phyloP scores from a whole-genome alignment of 2,888 invertebrate genomes.

The Drosophila quinaria region DNA sequence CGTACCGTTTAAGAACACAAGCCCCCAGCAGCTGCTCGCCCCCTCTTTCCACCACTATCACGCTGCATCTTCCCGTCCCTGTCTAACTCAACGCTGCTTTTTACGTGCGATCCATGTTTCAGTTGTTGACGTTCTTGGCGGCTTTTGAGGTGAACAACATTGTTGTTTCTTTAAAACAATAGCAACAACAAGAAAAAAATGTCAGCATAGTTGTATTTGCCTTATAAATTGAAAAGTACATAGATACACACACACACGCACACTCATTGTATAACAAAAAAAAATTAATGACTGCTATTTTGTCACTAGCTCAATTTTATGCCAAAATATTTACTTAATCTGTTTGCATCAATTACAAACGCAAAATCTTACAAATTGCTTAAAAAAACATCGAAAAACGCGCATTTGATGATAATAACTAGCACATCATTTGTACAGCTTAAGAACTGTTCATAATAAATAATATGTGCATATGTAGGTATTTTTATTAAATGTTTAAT shows the following conservation, averaged over 20 bases:
- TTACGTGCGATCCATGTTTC: constrained; percentile 60
- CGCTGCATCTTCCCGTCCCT: background rate
- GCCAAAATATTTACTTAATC: constrained; percentile 71
- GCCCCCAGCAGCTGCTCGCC: background rate
- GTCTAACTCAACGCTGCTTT: constrained; percentile 19
- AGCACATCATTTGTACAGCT: constrained; percentile 54
- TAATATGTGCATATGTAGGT: background rate
- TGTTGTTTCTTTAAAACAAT: constrained; percentile 55
- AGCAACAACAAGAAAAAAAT: constrained; percentile 28
- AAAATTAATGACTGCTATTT: constrained; percentile 73
- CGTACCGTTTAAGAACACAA: constrained; percentile 6
- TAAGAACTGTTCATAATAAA: constrained; percentile 38
- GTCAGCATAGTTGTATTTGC: constrained; percentile 64
- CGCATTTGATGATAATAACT: constrained; percentile 49
- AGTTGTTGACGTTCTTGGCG: constrained; percentile 78
- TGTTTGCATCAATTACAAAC: constrained; percentile 65
- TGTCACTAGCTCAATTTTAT: constrained; percentile 63
- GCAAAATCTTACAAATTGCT: constrained; percentile 56
- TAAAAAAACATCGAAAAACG: constrained; percentile 40
- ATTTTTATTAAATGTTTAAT: constrained; percentile 64
- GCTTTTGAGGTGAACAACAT: constrained; percentile 84
- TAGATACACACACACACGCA: background rate
- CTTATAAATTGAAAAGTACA: constrained; percentile 59
- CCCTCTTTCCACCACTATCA: background rate
- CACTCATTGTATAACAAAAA: constrained; percentile 45